Evolutionary conservation across 2,888 invertebrate species (phyloP).

Genomic region (Coremacera marginata): DNA sequence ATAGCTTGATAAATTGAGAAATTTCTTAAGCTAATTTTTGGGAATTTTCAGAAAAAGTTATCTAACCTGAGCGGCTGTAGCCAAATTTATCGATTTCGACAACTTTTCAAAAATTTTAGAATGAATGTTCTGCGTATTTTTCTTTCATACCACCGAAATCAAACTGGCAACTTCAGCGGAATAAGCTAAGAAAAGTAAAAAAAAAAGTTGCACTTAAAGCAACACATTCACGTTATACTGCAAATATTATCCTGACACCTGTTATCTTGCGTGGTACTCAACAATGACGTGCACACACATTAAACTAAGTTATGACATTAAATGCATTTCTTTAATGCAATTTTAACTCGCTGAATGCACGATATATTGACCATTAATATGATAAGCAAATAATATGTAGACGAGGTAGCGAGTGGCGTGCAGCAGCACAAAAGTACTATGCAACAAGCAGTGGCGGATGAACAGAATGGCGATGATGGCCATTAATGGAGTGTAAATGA

Average conservation of each 20-base stretch:
- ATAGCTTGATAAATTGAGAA: no score
- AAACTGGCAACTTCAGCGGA: no score
- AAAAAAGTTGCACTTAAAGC: background rate
- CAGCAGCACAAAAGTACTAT: background rate
- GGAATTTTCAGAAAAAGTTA: no score
- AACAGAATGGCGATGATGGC: constrained; percentile 49
- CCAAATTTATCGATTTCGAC: no score
- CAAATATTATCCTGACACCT: constrained; percentile 30
- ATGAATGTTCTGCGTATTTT: no score
- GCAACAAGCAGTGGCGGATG: background rate
- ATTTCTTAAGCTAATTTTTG: no score
- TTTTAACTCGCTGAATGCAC: constrained; percentile 48
- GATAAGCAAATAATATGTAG: constrained; percentile 24
- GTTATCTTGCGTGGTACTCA: constrained; percentile 31
- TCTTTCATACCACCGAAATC: no score
- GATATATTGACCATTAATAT: constrained; percentile 39
- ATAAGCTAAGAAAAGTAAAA: no score
- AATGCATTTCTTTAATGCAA: constrained; percentile 54
- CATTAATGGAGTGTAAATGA: constrained; percentile 58
- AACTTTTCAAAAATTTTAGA: no score
- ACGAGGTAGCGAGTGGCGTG: background rate
- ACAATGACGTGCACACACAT: constrained; percentile 28
- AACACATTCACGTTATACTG: constrained; percentile 12
- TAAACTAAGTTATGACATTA: constrained; percentile 52
- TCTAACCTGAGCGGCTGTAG: no score